phyloP scores from a whole-genome alignment of 35 echinoderm and acorn worm species.

The Ptychodera flava region DNA sequence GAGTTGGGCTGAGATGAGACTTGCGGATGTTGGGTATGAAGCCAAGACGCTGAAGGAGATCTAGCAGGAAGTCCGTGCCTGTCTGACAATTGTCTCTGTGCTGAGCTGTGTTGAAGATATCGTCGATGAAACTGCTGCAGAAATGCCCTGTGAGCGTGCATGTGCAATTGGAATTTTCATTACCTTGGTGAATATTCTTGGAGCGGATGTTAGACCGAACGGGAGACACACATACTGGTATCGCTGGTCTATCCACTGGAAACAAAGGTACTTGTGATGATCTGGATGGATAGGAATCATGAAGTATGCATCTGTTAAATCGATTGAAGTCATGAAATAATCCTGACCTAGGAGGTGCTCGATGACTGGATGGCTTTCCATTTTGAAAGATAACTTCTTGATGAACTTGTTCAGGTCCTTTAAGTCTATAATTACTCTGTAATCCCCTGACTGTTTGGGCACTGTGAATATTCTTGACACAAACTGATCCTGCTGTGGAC shows the following conservation, averaged over 20 bases:
- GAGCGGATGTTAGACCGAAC: constrained; percentile 46
- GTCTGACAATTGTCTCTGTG: constrained; percentile 12
- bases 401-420: constrained; percentile 28
- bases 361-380: constrained; percentile 25
- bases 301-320: constrained; percentile 68
- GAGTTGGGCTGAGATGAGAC: constrained; percentile 23
- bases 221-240: constrained; percentile 50
- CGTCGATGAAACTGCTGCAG: constrained; percentile 42
- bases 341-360: constrained; percentile 6
- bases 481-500: constrained; percentile 20
- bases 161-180: constrained; percentile 45
- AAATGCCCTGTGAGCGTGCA: not conserved
- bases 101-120: constrained; percentile 23
- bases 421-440: constrained; percentile 34
- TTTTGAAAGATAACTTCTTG: constrained; percentile 45
- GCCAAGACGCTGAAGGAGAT: constrained; percentile 21
- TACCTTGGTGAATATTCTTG: constrained; percentile 47
- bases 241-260: constrained; percentile 32
- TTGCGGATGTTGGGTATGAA: constrained; percentile 40
- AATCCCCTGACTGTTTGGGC: constrained; percentile 52
- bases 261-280: constrained; percentile 43
- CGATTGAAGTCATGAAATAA: constrained; percentile 51
- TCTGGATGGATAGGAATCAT: constrained; percentile 40
- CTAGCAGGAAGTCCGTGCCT: not conserved
- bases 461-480: constrained; percentile 41